A percentile compares a stretch with the other conserved stretches of the same genome.
These are phyloP conservation scores for Schizaphis graminum DNA, from an alignment of 2,888 invertebrate species.

Conservation along the genomic window DNA sequence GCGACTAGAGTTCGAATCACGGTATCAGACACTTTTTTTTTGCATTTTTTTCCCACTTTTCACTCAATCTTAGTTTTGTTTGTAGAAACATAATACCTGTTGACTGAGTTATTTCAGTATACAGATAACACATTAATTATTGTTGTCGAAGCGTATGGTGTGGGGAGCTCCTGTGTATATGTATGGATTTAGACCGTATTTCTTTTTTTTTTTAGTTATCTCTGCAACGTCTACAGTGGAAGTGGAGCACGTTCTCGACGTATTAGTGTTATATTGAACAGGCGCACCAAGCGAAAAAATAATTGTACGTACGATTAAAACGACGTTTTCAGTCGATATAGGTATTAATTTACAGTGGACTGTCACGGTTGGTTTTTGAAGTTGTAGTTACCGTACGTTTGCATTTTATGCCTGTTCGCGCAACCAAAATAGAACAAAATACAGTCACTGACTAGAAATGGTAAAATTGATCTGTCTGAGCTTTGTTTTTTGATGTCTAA, in stretches of 20 bases:
- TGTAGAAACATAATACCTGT: not conserved
- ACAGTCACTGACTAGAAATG: conserved; percentile 3
- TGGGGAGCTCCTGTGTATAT: not conserved
- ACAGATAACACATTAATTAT: not conserved
- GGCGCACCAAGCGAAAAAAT: not conserved
- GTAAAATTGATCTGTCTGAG: conserved; percentile 12
- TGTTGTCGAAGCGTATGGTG: not conserved
- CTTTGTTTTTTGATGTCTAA: conserved; percentile 19
- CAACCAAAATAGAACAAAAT: no score
- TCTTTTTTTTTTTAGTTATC: not conserved
- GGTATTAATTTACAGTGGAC: no score
- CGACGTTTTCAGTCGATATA: no score
- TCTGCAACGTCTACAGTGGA: not conserved
- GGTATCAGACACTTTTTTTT: not conserved
- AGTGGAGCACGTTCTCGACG: not conserved
- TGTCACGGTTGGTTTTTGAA: no score
- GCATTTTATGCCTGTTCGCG: no score
- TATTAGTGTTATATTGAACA: not conserved
- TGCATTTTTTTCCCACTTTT: not conserved
- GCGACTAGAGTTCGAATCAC: not conserved
- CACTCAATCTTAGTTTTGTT: not conserved
- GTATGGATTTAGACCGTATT: not conserved
- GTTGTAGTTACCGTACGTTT: no score
- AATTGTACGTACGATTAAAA: no score
- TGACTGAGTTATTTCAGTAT: not conserved